Percentiles rank a stretch among this genome's conserved stretches.
Conservation (phyloP, 2,888 invertebrate genomes). For the Ptychoptera contaminata region DNA sequence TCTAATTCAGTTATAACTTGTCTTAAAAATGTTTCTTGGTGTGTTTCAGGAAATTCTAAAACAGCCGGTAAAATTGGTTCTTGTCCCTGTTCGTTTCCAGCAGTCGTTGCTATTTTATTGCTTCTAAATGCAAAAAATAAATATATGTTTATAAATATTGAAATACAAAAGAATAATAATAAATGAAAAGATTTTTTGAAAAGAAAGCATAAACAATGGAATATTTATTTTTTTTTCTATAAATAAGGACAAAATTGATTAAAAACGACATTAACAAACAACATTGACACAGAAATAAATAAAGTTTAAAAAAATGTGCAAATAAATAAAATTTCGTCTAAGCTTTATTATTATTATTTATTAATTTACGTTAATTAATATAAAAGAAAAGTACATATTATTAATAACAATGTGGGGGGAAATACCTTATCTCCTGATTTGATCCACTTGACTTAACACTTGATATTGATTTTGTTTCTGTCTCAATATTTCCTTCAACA, state of each 20-base stretch:
- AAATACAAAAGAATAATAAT: neutral
- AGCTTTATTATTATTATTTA: no score
- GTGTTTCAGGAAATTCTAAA: constrained; percentile 86
- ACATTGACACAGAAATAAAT: no score
- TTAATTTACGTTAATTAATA: no score
- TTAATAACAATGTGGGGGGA: neutral
- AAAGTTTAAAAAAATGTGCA: no score
- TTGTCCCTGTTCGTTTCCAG: constrained; percentile 39
- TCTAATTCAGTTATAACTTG: constrained; percentile 79
- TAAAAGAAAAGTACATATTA: neutral
- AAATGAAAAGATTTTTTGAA: neutral
- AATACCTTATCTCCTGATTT: constrained; percentile 40
- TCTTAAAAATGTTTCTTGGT: constrained; percentile 81
- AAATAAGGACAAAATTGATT: no score
- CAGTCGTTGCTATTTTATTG: constrained; percentile 5
- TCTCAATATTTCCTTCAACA: constrained; percentile 81
- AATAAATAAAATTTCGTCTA: no score
- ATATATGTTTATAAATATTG: neutral
- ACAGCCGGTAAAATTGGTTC: constrained; percentile 89
- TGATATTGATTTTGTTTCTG: constrained; percentile 80
- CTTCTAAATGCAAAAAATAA: neutral
- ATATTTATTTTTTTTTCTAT: no score
- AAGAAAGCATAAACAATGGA: neutral
- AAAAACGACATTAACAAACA: no score
- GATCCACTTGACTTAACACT: constrained; percentile 65